These are phyloP conservation scores for Magallana angulata DNA, from an alignment of 1,140 invertebrate genomes.

Conservation along the genomic window DNA sequence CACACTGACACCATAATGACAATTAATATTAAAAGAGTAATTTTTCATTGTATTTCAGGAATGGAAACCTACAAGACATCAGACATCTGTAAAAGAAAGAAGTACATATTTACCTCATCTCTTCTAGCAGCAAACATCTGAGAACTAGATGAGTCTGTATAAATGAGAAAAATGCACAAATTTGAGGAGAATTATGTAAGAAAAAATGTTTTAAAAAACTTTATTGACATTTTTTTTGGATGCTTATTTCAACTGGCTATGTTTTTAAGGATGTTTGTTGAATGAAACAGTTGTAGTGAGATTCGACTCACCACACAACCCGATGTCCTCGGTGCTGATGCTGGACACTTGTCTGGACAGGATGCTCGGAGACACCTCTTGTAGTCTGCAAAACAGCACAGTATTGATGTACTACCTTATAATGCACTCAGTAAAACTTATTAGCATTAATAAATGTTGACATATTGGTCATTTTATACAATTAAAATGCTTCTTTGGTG, in stretches of 20 bases:
- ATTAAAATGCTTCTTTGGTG: no score
- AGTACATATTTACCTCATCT: slow-evolving; percentile 36
- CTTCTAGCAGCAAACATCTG: slow-evolving; percentile 45
- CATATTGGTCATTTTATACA: no score
- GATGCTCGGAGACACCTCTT: slow-evolving; percentile 49
- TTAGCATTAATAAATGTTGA: no score
- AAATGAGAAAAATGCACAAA: not conserved
- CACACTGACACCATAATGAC: not conserved
- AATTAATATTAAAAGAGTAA: not conserved
- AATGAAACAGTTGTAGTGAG: no score
- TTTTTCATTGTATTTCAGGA: not conserved
- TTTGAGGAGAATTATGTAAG: no score
- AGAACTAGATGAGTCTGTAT: slow-evolving; percentile 49
- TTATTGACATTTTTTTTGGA: no score
- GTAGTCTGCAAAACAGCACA: slow-evolving; percentile 52
- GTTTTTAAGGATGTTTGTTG: no score
- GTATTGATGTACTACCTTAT: no score
- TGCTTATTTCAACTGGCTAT: no score
- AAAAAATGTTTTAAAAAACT: no score
- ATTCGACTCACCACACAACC: slow-evolving; percentile 37
- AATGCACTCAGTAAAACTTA: no score
- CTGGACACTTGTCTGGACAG: slow-evolving; percentile 48
- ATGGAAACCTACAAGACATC: no score
- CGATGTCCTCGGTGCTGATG: slow-evolving; percentile 51
- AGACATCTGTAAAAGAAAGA: not conserved